Evolutionary conservation across 2,113 vertebrate genomes (phyloP), one percentile per base, ranked within the genome.

Genomic region (Etia nguti): DNA sequence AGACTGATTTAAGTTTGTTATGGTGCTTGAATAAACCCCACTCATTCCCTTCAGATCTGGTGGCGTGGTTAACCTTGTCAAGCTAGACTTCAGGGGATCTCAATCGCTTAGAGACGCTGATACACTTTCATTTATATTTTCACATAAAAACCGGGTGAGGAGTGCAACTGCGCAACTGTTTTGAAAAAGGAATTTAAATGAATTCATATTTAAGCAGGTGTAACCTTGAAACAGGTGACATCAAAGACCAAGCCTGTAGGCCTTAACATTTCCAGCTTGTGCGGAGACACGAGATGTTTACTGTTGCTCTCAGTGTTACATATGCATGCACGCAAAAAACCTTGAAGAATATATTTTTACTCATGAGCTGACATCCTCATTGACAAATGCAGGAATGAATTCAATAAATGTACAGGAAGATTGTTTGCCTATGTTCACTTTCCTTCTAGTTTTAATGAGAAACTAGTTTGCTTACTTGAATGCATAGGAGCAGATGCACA

Each of bases 181-280:
- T 90, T 84, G 50, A 84, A 86, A 91, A 62, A 43, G 43, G 59
- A 80, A 93, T 93, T 89, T 83, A 87, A 93, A 90, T 89, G 10
- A 86, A 87, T 94, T 87, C 60, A 82, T 82, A 81, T 92, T 93
- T 65, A 88, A 88, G 84, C 88, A 94, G 90, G 87, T 94, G 60
- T 88, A 89, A 92, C 88, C 91, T 89, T 94, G 88, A 82, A 91
- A 88, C 75, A 26, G 81, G 55, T 46, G 87, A 87, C 93, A 92
- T 94, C 93, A 95, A 93, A 95, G 88, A 59, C 16, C 6, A 5
- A 65, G 88, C 88, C 90, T 84, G 59, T 38, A 38, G 92, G 94
- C 87, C 86, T 70, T 88, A 93, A 89, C 68, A 91, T 62, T 57
- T 77, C 29, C 79, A 79, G 68, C 84, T 8, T 11, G 29, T 8